Evolutionary conservation across 53 echinoderm and acorn worm genomes (phyloP).

Genomic region (Hippasteria phrygiana): DNA sequence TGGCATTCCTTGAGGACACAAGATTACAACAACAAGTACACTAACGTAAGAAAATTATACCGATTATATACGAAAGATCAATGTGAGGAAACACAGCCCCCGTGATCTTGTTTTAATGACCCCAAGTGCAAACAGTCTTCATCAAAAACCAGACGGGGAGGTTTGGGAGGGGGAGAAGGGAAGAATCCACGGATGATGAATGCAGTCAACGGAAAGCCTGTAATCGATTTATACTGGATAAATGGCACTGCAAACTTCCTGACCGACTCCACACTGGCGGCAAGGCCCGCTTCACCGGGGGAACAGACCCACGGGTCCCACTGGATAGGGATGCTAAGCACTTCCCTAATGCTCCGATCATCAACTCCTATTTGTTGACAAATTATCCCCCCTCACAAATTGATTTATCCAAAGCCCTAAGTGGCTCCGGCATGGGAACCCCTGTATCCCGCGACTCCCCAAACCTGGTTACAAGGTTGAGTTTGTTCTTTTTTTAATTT

Average conservation of each 20-base stretch:
- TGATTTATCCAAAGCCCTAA: conserved; percentile 9
- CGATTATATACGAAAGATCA: too few relatives aligned
- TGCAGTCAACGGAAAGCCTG: conserved; percentile 21
- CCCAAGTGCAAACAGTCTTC: conserved; percentile 7
- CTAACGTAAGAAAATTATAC: too few relatives aligned
- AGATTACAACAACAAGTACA: too few relatives aligned
- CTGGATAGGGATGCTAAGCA: neutral
- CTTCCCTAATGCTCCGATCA: conserved; percentile 41
- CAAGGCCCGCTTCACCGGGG: neutral
- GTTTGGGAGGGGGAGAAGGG: too few relatives aligned
- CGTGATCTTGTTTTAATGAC: neutral
- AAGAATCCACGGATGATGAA: conserved; percentile 4
- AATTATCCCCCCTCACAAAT: conserved; percentile 29
- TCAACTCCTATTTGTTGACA: conserved; percentile 17
- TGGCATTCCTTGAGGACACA: too few relatives aligned
- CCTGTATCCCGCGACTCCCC: neutral
- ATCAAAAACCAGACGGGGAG: neutral
- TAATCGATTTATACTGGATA: conserved; percentile 53
- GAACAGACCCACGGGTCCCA: conserved; percentile 4
- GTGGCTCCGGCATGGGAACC: neutral
- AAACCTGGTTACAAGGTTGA: neutral
- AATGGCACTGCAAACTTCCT: conserved; percentile 61
- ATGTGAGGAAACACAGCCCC: neutral
- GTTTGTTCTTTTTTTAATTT: neutral
- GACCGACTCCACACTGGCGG: conserved; percentile 24